These are phyloP conservation scores for Drosophila ironensis DNA, from an alignment of 1,140 invertebrate genomes.

Conservation along the genomic window DNA sequence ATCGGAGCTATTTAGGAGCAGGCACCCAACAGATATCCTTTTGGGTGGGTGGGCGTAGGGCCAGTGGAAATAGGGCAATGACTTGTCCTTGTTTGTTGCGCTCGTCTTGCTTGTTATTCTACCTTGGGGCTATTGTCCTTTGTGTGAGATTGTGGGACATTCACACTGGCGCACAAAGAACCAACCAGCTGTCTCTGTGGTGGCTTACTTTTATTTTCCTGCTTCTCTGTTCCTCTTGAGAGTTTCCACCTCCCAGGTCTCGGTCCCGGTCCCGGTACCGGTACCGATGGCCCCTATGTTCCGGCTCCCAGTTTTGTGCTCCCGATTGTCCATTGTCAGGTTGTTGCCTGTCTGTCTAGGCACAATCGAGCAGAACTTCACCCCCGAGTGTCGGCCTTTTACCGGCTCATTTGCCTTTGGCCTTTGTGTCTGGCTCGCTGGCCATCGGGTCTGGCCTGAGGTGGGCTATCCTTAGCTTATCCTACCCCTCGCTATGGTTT, in stretches of 20 bases:
- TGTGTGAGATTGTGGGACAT: constrained; percentile 21
- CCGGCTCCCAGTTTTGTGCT: neutral
- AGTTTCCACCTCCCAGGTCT: constrained; percentile 11
- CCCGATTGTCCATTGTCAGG: constrained; percentile 58
- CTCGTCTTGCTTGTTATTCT: neutral
- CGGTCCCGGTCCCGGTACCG: neutral
- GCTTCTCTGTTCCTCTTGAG: constrained; percentile 33
- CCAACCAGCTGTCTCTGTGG: constrained; percentile 37
- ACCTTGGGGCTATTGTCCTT: constrained; percentile 37
- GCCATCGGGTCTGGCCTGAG: constrained; percentile 11
- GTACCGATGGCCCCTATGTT: neutral
- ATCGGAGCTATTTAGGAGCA: neutral
- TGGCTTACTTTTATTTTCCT: constrained; percentile 55
- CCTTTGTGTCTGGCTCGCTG: constrained; percentile 44
- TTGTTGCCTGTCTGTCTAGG: constrained; percentile 75
- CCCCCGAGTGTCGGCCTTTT: constrained; percentile 43
- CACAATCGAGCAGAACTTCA: constrained; percentile 40
- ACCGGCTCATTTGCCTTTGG: constrained; percentile 56
- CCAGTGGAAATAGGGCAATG: constrained; percentile 30
- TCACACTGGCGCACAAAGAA: constrained; percentile 51
- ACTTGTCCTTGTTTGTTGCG: constrained; percentile 24
- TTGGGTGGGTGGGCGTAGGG: neutral
- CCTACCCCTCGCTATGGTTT: neutral
- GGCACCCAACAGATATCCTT: neutral
- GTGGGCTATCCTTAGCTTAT: too few relatives aligned